Base-by-base conservation (phyloP, 2,888 invertebrate genomes). In the Baccha elongata region DNA sequence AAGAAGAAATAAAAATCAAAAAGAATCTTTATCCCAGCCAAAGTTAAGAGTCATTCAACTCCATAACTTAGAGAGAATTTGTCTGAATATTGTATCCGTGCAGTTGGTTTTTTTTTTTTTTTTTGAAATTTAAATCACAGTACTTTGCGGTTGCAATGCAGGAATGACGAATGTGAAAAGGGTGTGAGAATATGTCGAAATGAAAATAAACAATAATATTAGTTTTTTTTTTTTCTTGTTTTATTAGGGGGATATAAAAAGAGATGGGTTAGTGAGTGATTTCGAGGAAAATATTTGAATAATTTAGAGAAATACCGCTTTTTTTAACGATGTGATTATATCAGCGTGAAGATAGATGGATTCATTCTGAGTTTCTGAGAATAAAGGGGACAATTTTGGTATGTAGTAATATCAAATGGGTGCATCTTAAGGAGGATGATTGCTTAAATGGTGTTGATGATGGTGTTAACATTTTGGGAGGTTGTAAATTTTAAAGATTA, bases 151-250 rank as follows among this genome's bases (percentile, higher is more conserved):
- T 58, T 42, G 62, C 40, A 35, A 19, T 17, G 42, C 32, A 48
- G 55, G 29, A 60, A 69, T 68, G 62, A 64, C 60, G 32, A 62
- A 71, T 71, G 58, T 46, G 4, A 2, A 60, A 65, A 64, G 68
- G 79, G 58, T 81, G 71, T 67, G 71, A 81, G 75, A 81, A 75
- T 72, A 53, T 71, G 65, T 72, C 48, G 81, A 81, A 71, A 81
- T 72, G 35, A 67, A 67, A 67, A 76, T 60, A 71, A 81, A 76
- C 67, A 62, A 35, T 19, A 32, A 29, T 42, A 35, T 19, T 52
- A 15, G 26, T 40, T 65, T 13, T 48, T 40, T 4, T 10, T 53
- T 15, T 26, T 50, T 58, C 19, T 48, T 23, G 29, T 67, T 55
- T 64, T 69, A 65, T 62, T 64, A 50, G 69, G 44, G 29, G n/a